Conservation (phyloP, 2,113 vertebrate genomes). For the Petrocephalus zakoni region DNA sequence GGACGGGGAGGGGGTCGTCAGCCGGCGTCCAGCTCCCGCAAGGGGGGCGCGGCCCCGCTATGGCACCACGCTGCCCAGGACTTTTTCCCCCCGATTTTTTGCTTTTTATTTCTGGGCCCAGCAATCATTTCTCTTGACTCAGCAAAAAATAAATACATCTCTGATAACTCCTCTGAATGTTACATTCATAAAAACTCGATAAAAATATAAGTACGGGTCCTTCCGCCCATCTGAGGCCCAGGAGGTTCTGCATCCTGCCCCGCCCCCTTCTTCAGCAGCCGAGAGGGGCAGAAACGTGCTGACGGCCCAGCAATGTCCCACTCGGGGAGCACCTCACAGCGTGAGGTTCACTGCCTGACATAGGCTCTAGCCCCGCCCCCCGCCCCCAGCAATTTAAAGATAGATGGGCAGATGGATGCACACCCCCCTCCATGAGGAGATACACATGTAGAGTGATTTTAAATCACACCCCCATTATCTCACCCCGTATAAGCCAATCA, state of each 20-base stretch:
- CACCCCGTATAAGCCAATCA: not conserved
- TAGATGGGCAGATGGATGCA: not conserved
- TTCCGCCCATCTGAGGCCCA: not conserved
- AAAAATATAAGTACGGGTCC: not conserved
- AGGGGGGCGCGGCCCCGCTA: not conserved
- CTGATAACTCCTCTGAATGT: not conserved
- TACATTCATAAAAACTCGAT: not conserved
- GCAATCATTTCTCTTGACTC: not conserved
- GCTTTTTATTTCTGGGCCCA: not conserved
- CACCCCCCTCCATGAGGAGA: not conserved
- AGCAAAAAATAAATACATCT: not conserved
- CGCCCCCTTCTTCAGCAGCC: not conserved
- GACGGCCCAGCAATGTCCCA: not conserved
- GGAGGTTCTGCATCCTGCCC: not conserved
- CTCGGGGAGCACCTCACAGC: not conserved
- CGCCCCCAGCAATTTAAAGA: not conserved
- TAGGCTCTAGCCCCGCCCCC: not conserved
- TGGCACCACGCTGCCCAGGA: not conserved
- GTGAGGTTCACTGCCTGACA: not conserved
- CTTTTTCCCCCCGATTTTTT: not conserved
- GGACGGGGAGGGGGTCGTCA: not conserved
- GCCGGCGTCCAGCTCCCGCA: not conserved
- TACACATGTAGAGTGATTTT: not conserved
- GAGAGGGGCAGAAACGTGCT: not conserved
- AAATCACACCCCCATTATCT: not conserved